phyloP scores from a whole-genome alignment of 2,113 vertebrate species.

The Melanostigma gelatinosum region DNA sequence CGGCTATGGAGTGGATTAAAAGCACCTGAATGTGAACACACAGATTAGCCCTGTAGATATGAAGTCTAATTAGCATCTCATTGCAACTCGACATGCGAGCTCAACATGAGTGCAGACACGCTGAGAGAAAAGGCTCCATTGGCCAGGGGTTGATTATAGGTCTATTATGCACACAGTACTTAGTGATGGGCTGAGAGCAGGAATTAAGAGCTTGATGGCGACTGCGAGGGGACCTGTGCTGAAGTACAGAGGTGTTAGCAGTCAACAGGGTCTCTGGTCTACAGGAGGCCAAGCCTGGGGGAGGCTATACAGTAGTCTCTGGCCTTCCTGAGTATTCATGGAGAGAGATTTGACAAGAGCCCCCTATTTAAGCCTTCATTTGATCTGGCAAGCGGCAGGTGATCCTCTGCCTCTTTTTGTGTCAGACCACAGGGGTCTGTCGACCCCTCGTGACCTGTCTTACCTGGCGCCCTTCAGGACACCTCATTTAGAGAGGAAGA shows the following conservation, averaged over 20 bases:
- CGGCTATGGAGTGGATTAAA: constrained; percentile 74
- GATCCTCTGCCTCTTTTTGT: constrained; percentile 80
- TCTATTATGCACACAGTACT: constrained; percentile 80
- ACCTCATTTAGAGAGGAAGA: constrained; percentile 73
- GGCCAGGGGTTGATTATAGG: constrained; percentile 80
- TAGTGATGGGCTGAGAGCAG: constrained; percentile 76
- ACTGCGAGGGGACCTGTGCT: constrained; percentile 72
- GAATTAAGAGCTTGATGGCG: constrained; percentile 80
- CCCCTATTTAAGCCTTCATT: constrained; percentile 78
- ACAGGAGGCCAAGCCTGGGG: constrained; percentile 66
- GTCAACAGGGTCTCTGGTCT: constrained; percentile 71
- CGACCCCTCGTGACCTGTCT: constrained; percentile 71
- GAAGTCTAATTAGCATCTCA: constrained; percentile 81
- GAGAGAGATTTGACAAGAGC: constrained; percentile 77
- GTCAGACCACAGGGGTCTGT: constrained; percentile 72
- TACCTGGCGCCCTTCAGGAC: constrained; percentile 78
- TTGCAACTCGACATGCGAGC: constrained; percentile 77
- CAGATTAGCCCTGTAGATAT: constrained; percentile 78
- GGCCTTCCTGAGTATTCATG: constrained; percentile 80
- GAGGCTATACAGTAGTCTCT: constrained; percentile 70
- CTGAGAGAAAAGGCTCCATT: constrained; percentile 77
- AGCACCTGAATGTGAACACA: constrained; percentile 79
- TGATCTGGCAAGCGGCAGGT: constrained; percentile 81
- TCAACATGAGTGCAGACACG: constrained; percentile 77
- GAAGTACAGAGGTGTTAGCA: constrained; percentile 71